A percentile compares a stretch with the other conserved stretches of the same genome.
Evolutionary conservation across 2,113 vertebrate genomes (phyloP).

Genomic region (Gambusia affinis): DNA sequence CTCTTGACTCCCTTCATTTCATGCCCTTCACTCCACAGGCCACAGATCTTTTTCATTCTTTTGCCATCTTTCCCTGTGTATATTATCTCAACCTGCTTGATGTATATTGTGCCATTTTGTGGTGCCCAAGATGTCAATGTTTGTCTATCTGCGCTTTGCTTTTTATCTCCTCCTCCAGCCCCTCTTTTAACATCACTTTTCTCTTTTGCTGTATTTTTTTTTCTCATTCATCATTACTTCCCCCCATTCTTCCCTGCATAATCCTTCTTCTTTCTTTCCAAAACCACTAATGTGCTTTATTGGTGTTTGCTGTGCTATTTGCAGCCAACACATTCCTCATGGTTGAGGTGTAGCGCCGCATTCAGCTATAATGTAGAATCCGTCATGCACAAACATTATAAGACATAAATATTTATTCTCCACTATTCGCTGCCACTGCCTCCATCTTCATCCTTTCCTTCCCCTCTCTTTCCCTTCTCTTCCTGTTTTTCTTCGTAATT

Average conservation of each 20-base stretch:
- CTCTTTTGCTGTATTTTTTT: slow-evolving; percentile 23
- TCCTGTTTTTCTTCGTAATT: slow-evolving; percentile 26
- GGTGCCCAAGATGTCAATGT: slow-evolving; percentile 55
- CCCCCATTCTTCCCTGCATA: slow-evolving; percentile 13
- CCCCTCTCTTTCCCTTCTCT: slow-evolving; percentile 18
- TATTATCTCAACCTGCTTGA: slow-evolving; percentile 55
- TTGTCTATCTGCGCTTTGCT: slow-evolving; percentile 45
- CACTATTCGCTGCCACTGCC: slow-evolving; percentile 58
- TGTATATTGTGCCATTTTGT: slow-evolving; percentile 49
- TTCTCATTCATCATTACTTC: slow-evolving; percentile 24
- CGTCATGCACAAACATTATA: slow-evolving; percentile 78
- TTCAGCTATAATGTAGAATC: slow-evolving; percentile 75
- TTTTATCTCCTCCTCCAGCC: slow-evolving; percentile 38
- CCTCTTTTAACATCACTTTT: slow-evolving; percentile 40
- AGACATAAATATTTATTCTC: slow-evolving; percentile 79
- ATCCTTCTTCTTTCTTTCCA: slow-evolving; percentile 30
- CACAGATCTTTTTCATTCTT: slow-evolving; percentile 65
- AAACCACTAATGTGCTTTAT: slow-evolving; percentile 65
- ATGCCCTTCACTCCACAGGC: slow-evolving; percentile 67
- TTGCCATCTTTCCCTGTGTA: slow-evolving; percentile 48
- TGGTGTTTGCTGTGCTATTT: slow-evolving; percentile 46
- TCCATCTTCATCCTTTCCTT: slow-evolving; percentile 66
- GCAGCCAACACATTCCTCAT: slow-evolving; percentile 65
- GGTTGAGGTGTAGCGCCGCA: slow-evolving; percentile 65
- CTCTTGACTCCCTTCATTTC: slow-evolving; percentile 66